Conservation (phyloP, 1,140 invertebrate genomes). For the Calliopsis andreniformis region DNA sequence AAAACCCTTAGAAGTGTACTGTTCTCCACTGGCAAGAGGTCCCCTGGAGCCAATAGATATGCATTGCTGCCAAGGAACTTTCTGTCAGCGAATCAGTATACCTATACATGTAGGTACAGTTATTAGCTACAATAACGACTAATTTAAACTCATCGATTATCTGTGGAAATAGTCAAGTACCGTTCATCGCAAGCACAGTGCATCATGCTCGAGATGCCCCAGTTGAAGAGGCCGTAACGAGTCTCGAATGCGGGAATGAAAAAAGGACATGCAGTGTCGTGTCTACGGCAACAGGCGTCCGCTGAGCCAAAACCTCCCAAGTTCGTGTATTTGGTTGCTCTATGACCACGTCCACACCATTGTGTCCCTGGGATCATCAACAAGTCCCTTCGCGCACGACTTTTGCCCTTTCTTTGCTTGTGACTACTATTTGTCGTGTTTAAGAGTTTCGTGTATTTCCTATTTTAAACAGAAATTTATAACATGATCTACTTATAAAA, state of each 20-base stretch:
- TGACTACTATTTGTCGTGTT: conserved; percentile 26
- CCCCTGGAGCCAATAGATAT: no score
- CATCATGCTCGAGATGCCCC: conserved; percentile 91
- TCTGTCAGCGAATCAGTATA: no score
- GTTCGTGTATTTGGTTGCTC: conserved; percentile 87
- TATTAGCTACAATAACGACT: no score
- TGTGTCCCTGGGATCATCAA: conserved; percentile 90
- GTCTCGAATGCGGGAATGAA: conserved; percentile 89
- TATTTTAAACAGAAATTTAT: not conserved
- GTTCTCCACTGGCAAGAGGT: no score
- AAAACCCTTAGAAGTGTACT: no score
- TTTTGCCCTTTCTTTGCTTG: conserved; percentile 48
- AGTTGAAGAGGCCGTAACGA: conserved; percentile 92
- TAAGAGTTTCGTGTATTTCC: conserved; percentile 41
- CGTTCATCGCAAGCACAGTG: conserved; percentile 94
- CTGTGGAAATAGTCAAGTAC: no score
- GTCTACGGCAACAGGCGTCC: conserved; percentile 91
- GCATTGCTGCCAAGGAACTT: no score
- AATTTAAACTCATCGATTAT: no score
- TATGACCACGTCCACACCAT: conserved; percentile 93
- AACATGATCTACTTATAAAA: no score
- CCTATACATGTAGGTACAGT: no score
- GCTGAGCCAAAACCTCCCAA: conserved; percentile 89
- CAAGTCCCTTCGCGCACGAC: conserved; percentile 83
- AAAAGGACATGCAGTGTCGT: conserved; percentile 91